Percentiles rank a stretch among this genome's conserved stretches.
Evolutionary conservation across 2,888 invertebrate species (phyloP).

Genomic region (Caenorhabditis sp.): DNA sequence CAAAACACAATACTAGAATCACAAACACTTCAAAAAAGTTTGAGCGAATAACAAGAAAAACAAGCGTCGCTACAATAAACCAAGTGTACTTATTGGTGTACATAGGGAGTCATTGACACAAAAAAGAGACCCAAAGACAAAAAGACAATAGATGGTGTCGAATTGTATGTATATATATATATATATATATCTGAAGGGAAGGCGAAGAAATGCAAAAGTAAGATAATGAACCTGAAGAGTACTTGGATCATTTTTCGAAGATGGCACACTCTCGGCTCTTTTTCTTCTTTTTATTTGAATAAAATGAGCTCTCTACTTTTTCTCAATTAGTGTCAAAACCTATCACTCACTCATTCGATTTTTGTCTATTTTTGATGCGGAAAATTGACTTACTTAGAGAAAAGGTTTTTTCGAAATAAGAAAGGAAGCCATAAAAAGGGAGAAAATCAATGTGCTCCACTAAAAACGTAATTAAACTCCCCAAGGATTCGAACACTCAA

Average conservation of each 20-base stretch:
- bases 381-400: not conserved
- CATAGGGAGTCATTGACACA: no score
- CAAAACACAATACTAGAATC: constrained; percentile 1
- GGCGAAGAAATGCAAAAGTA: no score
- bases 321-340: constrained; percentile 11
- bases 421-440: not conserved
- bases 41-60: not conserved
- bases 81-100: not conserved
- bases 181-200: no score
- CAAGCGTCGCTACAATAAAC: not conserved
- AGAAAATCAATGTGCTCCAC: not conserved
- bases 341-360: not conserved
- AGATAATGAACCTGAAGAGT: no score
- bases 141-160: no score
- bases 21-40: not conserved
- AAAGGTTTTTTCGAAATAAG: not conserved
- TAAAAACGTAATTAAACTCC: constrained; percentile 1
- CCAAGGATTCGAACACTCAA: not conserved
- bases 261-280: not conserved
- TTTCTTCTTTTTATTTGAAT: no score
- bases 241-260: not conserved
- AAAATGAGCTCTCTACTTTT: not conserved
- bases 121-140: no score
- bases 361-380: not conserved
- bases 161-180: no score